Evolutionary conservation across 2,113 vertebrate genomes (phyloP), one percentile per base, ranked within the genome.

Genomic region (Chionomys nivalis): DNA sequence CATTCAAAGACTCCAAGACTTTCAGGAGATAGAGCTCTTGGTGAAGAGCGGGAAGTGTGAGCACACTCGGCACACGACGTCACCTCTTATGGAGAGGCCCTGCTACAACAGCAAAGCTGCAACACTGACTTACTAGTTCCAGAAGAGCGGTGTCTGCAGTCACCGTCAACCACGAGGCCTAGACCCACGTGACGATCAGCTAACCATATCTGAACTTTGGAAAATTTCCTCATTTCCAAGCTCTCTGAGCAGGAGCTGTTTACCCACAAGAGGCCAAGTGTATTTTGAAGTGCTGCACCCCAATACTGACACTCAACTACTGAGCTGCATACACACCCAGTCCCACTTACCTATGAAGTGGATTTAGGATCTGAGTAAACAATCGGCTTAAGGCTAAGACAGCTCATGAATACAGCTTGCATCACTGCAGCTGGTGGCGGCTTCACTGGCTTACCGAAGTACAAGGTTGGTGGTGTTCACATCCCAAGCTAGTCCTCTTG

Each of bases 21-120:
- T 99, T 95, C 99, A 99, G 91, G 99, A 99, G 98, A 98, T 99
- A 98, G 99, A 99, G 98, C 72, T 99, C 47, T 88, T 73, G 85
- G 5, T 39, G 83, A 98, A 98, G 97, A 98, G 98, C 1, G 97
- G 98, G 0, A 99, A 72, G 68, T 73, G 98, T 83, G 98, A 98
- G 0, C 97, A 99, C 52, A 98, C 92, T 95, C 98, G 97, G 0
- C 31, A 97, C 3, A 93, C 91, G 0, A 10, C 96, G 0, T 17
- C 97, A 0, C 36, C 97, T 3, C 94, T 99, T 70, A 98, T 94
- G 0, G 99, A 99, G 93, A 97, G 97, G 92, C 98, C 99, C 0
- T 99, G 99, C 98, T 99, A 99, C 98, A 99, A 99, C 96, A 99
- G 99, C 91, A 99, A 98, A 93, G 99, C 99, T 21, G 99, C 99